These are phyloP conservation scores for Drosophila ercepeae DNA, from an alignment of 1,140 invertebrate genomes.

Conservation along the genomic window DNA sequence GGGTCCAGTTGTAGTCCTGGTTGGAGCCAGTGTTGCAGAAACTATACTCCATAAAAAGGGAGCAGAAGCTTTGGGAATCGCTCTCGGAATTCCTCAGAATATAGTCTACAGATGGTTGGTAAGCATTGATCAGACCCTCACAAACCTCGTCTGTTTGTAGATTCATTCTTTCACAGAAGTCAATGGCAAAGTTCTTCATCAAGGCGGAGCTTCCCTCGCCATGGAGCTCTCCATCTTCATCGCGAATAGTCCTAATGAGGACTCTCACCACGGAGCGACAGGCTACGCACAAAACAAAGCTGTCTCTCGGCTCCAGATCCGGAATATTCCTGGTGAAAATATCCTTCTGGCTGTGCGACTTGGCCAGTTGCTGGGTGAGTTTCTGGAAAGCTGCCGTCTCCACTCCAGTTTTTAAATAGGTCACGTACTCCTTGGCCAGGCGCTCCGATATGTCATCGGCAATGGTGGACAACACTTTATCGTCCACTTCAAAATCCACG, in stretches of 20 bases:
- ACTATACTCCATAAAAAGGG: slow-evolving; percentile 58
- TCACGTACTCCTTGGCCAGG: slow-evolving; percentile 63
- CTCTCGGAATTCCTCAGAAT: slow-evolving; percentile 61
- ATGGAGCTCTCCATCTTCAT: slow-evolving; percentile 60
- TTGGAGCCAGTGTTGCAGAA: slow-evolving; percentile 52
- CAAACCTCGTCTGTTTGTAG: slow-evolving; percentile 86
- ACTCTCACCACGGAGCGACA: slow-evolving; percentile 84
- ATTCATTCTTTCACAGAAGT: slow-evolving; percentile 85
- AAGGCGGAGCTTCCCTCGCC: slow-evolving; percentile 40
- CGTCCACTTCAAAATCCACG: slow-evolving; percentile 53
- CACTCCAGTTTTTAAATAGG: slow-evolving; percentile 61
- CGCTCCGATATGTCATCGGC: slow-evolving; percentile 64
- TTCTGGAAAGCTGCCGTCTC: slow-evolving; percentile 56
- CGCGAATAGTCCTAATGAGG: slow-evolving; percentile 81
- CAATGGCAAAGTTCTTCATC: slow-evolving; percentile 78
- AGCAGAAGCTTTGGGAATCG: slow-evolving; percentile 66
- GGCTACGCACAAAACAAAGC: slow-evolving; percentile 84
- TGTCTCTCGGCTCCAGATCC: slow-evolving; percentile 58
- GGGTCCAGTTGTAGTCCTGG: slow-evolving; percentile 61
- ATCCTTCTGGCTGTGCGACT: slow-evolving; percentile 69
- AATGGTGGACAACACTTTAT: slow-evolving; percentile 65
- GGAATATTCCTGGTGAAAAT: slow-evolving; percentile 68
- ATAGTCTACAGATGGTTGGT: slow-evolving; percentile 80
- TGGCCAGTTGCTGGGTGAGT: slow-evolving; percentile 61
- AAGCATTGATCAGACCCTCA: slow-evolving; percentile 85